A percentile compares a stretch with the other conserved stretches of the same genome.
phyloP scores from a whole-genome alignment of 2,888 invertebrate species.

The Fragum fragum region DNA sequence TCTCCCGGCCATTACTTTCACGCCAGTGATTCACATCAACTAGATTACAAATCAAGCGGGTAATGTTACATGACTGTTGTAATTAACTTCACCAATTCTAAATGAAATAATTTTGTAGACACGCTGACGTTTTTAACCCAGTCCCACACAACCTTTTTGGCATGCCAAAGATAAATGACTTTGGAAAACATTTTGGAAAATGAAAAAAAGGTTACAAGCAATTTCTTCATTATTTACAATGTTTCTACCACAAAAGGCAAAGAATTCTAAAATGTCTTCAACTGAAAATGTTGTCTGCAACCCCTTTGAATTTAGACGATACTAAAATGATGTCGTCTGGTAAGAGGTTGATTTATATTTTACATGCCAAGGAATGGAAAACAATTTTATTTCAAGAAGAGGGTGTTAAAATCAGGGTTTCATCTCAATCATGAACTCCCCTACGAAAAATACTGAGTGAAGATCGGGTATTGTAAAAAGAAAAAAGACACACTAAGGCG shows the following conservation, averaged over 20 bases:
- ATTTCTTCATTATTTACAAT: too few species aligned
- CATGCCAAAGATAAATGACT: not conserved
- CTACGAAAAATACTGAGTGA: too few species aligned
- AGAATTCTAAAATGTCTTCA: not conserved
- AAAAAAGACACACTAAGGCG: too few species aligned
- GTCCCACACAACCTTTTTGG: not conserved
- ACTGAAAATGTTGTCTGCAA: not conserved
- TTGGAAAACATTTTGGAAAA: not conserved
- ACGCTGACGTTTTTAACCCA: not conserved
- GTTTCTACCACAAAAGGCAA: not conserved
- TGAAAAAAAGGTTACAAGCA: not conserved
- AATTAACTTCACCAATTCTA: not conserved
- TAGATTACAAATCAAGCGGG: constrained; percentile 84
- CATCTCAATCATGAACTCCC: too few species aligned
- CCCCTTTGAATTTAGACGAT: not conserved
- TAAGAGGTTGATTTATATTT: not conserved
- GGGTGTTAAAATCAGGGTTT: too few species aligned
- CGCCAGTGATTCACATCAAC: constrained; percentile 85
- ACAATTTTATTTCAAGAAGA: too few species aligned
- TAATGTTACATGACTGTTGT: constrained; percentile 49
- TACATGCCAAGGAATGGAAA: too few species aligned
- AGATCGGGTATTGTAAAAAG: too few species aligned
- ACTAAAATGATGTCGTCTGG: not conserved
- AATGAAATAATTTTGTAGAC: not conserved
- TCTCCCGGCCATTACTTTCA: constrained; percentile 86